Evolutionary conservation across 2,113 vertebrate species (phyloP), one percentile per base, ranked within the genome.

Genomic region (Chaenocephalus aceratus): DNA sequence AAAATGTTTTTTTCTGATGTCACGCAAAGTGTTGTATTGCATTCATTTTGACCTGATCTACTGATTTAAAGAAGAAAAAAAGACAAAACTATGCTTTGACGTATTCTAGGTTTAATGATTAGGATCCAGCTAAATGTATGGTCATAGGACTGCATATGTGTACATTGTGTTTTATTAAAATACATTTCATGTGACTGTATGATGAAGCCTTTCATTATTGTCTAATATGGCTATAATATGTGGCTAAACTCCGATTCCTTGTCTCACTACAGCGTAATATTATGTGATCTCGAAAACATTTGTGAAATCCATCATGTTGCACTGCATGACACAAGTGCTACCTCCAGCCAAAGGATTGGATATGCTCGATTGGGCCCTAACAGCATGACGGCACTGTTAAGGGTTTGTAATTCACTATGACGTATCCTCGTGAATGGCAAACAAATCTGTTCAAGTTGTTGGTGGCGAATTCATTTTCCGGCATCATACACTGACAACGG

Each of bases 111-210:
- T 93, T 94, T 90, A 92, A 90, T 87, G 89, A 93, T 93, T 92
- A 94, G 92, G 88, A 88, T 92, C 90, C 90, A 91, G 88, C 92
- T 92, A 41, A 93, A 90, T 94, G 92, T 95, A 93, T 93, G 93
- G 94, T 94, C 94, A 93, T 93, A 92, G 91, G 94, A 95, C 93
- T 95, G 92, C 94, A 92, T 94, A 94, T 95, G 91, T 96, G 93
- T 95, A 95, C 91, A 89, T 95, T 93, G 94, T 95, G 95, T 94
- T 95, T 94, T 94, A 96, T 95, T 95, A 95, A 96, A 93, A 91
- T 90, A 93, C 90, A 91, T 93, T 94, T 94, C 91, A 92, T 95
- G 93, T 94, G 94, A 93, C 88, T 93, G 86, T 86, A 88, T 73
- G 73, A 88, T 79, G 80, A 80, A 88, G 84, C 80, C 80, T 87